These are phyloP conservation scores for Drosophila kepulauana DNA, from an alignment of 1,140 invertebrate species.

Conservation along the genomic window DNA sequence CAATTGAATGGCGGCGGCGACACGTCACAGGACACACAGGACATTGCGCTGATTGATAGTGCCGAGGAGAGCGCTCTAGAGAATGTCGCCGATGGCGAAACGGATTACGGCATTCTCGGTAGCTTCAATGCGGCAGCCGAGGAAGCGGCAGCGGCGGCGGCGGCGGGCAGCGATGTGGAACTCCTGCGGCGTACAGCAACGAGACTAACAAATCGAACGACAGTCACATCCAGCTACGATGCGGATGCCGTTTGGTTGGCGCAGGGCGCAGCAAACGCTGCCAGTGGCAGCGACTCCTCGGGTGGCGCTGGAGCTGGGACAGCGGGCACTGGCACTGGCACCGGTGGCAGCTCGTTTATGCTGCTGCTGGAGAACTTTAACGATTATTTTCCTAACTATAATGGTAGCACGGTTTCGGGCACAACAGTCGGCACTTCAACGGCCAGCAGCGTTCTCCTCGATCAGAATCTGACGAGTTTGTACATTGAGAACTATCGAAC, in stretches of 20 bases:
- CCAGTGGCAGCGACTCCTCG: neutral
- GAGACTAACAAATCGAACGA: slow-evolving; percentile 49
- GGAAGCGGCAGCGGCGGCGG: slow-evolving; percentile 19
- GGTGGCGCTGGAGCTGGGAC: neutral
- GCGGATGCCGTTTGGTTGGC: slow-evolving; percentile 36
- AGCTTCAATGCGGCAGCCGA: slow-evolving; percentile 55
- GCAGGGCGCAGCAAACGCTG: slow-evolving; percentile 20
- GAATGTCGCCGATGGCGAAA: slow-evolving; percentile 66
- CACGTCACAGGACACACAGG: slow-evolving; percentile 47
- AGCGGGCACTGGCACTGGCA: slow-evolving; percentile 8
- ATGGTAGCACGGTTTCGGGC: slow-evolving; percentile 74
- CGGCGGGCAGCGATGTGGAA: slow-evolving; percentile 24
- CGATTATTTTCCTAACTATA: slow-evolving; percentile 87
- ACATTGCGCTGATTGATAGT: slow-evolving; percentile 79
- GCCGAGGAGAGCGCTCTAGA: slow-evolving; percentile 75
- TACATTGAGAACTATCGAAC: slow-evolving; percentile 66
- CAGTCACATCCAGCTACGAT: slow-evolving; percentile 30
- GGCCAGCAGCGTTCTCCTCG: slow-evolving; percentile 41
- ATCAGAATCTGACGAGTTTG: slow-evolving; percentile 70
- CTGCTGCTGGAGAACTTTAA: slow-evolving; percentile 87
- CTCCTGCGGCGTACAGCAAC: slow-evolving; percentile 59
- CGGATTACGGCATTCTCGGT: slow-evolving; percentile 68
- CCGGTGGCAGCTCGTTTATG: slow-evolving; percentile 85
- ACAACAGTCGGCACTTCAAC: slow-evolving; percentile 44
- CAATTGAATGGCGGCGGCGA: slow-evolving; percentile 55